Evolutionary conservation across 1,140 invertebrate genomes (phyloP).

Genomic region (Oedothorax gibbosus): DNA sequence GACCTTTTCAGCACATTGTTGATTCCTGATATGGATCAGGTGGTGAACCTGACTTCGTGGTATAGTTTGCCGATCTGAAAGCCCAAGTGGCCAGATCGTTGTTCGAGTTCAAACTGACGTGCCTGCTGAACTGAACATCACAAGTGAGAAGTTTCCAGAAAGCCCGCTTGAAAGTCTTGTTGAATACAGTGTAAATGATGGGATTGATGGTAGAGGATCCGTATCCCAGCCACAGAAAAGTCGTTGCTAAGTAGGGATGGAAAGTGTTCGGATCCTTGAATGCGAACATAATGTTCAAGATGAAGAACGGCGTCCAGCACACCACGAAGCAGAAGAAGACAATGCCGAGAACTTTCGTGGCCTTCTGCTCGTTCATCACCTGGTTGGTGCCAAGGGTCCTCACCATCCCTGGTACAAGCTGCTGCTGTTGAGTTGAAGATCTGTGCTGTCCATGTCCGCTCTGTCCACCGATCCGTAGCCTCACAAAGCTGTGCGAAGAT

Average conservation of each 20-base stretch:
- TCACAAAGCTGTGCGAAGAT: conserved; percentile 29
- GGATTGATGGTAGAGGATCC: conserved; percentile 94
- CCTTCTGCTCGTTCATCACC: conserved; percentile 81
- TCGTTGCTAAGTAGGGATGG: conserved; percentile 81
- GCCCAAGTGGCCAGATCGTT: conserved; percentile 60
- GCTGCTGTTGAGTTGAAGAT: conserved; percentile 21
- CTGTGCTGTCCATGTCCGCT: conserved; percentile 41
- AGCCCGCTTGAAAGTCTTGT: conserved; percentile 90
- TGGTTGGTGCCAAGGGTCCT: conserved; percentile 56
- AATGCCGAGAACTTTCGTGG: conserved; percentile 92
- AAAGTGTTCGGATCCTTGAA: conserved; percentile 73
- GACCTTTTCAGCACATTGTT: conserved; percentile 52
- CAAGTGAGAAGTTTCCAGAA: conserved; percentile 74
- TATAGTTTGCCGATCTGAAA: conserved; percentile 59
- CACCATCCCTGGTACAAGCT: conserved; percentile 50
- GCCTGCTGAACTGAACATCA: conserved; percentile 72
- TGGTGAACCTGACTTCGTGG: conserved; percentile 45
- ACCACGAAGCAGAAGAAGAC: conserved; percentile 95
- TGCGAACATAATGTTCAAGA: conserved; percentile 84
- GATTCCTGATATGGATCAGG: conserved; percentile 52
- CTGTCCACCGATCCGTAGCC: conserved; percentile 36
- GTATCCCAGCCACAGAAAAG: conserved; percentile 85
- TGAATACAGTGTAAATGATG: conserved; percentile 82
- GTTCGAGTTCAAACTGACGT: conserved; percentile 50
- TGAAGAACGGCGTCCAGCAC: conserved; percentile 94